Percentiles rank a stretch among this genome's conserved stretches.
phyloP scores from a whole-genome alignment of 2,113 vertebrate genomes.

The Hydropotes inermis region DNA sequence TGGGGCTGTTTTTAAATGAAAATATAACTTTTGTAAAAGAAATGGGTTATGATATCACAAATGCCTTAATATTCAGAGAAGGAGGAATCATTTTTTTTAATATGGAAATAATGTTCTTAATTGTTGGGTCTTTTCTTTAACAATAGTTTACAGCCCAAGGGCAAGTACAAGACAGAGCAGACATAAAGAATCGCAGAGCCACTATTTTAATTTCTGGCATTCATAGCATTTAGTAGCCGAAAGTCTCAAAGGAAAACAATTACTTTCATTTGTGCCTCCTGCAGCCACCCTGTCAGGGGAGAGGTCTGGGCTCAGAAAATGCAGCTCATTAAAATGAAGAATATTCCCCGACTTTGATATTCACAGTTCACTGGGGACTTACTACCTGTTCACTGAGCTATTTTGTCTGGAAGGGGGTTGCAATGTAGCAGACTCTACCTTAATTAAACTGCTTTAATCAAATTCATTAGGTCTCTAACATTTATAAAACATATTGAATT shows the following conservation, averaged over 20 bases:
- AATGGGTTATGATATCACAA: not conserved
- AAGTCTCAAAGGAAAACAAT: constrained; percentile 62
- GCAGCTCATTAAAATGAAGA: constrained; percentile 70
- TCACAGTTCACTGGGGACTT: constrained; percentile 69
- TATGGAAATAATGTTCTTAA: not conserved
- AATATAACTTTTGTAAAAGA: not conserved
- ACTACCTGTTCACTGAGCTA: constrained; percentile 58
- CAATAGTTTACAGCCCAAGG: constrained; percentile 53
- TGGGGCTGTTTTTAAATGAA: not conserved
- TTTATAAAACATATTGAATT: constrained; percentile 58
- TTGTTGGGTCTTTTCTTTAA: constrained; percentile 30
- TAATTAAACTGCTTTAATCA: constrained; percentile 69
- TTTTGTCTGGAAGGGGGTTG: constrained; percentile 58
- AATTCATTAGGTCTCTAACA: constrained; percentile 61
- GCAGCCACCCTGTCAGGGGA: constrained; percentile 58
- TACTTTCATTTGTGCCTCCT: constrained; percentile 72
- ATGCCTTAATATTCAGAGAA: not conserved
- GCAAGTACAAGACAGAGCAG: constrained; percentile 50
- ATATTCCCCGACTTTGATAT: constrained; percentile 63
- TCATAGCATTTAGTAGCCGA: constrained; percentile 55
- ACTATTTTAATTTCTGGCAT: constrained; percentile 63
- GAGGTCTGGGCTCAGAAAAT: constrained; percentile 63
- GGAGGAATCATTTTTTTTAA: not conserved
- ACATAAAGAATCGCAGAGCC: constrained; percentile 6
- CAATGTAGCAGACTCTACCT: constrained; percentile 37